Evolutionary conservation across 2,797 vertebrate species (phyloP), one percentile per base, ranked within the genome.

Genomic region (Mycteria americana): DNA sequence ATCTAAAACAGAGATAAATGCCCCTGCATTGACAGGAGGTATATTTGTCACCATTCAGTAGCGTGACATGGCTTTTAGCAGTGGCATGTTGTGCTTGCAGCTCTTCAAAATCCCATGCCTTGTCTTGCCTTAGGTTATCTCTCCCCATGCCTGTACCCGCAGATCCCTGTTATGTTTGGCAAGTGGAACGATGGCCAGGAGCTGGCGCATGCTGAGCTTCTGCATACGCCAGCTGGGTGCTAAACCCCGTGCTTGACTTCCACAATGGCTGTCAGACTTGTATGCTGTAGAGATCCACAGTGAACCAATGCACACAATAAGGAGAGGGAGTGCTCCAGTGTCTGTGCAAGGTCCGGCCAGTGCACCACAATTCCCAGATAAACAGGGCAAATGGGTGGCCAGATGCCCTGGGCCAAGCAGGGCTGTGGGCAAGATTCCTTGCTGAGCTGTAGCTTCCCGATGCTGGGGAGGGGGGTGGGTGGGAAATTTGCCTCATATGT

Each of bases 221-320:
- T 60, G 30, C 18, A 5, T 12, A 6, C 9, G 4, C 23, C 1
- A 3, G 21, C 31, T 56, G 74, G 53, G 46, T 64, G 79, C 88
- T 85, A 8, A 75, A 39, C 18, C 30, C n/a, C 2, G 4, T 6
- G 23, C 62, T 64, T 1, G 4, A 5, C 22, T 41, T 25, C 82
- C 25, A 2, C 30, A 31, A 13, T 8, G 13, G 62, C 94, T 64
- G 59, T 6, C 72, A 76, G 79, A 18, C 33, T 33, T 2, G 0
- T 18, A 19, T 2, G 0, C 62, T 21, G 28, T 24, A 51, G 30
- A 39, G 37, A 41, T 10, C 21, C 69, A 7, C 15, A 10, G 54
- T 3, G 77, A 45, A 5, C 9, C 30, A 23, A 28, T 0, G 7
- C 53, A 16, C 1, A 1, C 27, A 11, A 3, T 1, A 6, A 50